Base-by-base conservation (phyloP, 2,113 vertebrate genomes). In the Pardalotus punctatus region DNA sequence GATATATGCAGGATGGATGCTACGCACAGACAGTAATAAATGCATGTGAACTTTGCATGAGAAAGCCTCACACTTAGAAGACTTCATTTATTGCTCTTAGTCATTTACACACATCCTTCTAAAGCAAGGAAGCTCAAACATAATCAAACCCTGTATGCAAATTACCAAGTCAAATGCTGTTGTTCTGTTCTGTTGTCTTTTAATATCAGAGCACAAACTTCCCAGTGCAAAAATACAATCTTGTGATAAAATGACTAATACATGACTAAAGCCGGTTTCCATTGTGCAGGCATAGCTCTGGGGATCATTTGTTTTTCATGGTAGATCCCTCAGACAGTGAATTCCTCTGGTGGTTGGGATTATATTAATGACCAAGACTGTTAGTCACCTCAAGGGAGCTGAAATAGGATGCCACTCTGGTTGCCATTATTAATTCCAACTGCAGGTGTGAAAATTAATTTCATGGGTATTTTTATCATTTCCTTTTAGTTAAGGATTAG, bases 381-480 rank as follows among this genome's bases (percentile, higher is more conserved):
- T 97, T 97, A 97, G 96, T 97, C 96, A 97, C 93, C 95, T 96
- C 84, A 70, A 96, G 92, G 93, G 95, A 97, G 61, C 69, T 92
- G 96, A 95, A 97, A 97, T 83, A 93, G 89, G 80, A 96, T 95
- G 95, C 93, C 85, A 96, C 86, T 91, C 87, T 56, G 51, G 65
- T 81, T 79, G 87, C 86, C 85, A 86, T 93, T 94, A 96, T 95
- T 97, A 95, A 81, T 96, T 96, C 91, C 91, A 94, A 96, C 58
- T 89, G 73, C 90, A 95, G 93, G 95, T 96, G 93, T 88, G 94
- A 95, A 97, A 93, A 64, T 65, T 86, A 84, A 97, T 97, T 95
- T 97, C 91, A 93, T 96, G 94, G 81, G 54, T 71, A 61, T 95
- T 95, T 89, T 93, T 96, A 81, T 95, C 25, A 93, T 96, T 81